A percentile compares a stretch with the other conserved stretches of the same genome.
Conservation (phyloP, 2,113 vertebrate species). For the Datnioides undecimradiatus region DNA sequence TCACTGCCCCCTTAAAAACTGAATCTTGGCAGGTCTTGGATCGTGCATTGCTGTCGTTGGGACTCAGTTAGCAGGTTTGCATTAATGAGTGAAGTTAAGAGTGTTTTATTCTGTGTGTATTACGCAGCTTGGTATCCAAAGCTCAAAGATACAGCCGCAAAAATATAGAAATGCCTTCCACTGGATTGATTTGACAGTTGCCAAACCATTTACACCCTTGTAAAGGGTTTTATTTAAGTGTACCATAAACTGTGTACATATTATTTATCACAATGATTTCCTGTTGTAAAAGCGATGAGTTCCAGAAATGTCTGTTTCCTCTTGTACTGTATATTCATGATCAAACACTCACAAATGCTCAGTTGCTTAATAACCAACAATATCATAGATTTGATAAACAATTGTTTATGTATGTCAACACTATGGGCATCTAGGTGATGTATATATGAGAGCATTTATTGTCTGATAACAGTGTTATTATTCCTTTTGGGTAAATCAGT, state of each 20-base stretch:
- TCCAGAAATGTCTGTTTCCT: not conserved
- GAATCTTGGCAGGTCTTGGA: not conserved
- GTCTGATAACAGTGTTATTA: no score
- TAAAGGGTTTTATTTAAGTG: slow-evolving; percentile 36
- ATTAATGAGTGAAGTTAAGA: not conserved
- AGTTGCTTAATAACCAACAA: not conserved
- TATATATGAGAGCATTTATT: no score
- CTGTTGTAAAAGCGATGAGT: not conserved
- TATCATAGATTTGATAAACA: no score
- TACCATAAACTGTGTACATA: slow-evolving; percentile 33
- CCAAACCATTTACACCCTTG: slow-evolving; percentile 60
- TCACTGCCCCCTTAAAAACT: not conserved
- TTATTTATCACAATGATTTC: slow-evolving; percentile 50
- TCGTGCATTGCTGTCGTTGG: no score
- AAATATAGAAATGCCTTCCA: slow-evolving; percentile 39
- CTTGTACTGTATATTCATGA: slow-evolving; percentile 34
- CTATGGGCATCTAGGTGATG: no score
- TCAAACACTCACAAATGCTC: slow-evolving; percentile 26
- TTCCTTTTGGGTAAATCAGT: no score
- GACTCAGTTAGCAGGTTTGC: not conserved
- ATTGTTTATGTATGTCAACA: slow-evolving; percentile 16
- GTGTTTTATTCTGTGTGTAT: not conserved
- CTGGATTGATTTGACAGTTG: slow-evolving; percentile 71
- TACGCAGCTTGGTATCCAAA: slow-evolving; percentile 63
- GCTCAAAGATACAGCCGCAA: slow-evolving; percentile 32